Evolutionary conservation across 2,888 invertebrate genomes (phyloP).

Genomic region (Acleris cristana): DNA sequence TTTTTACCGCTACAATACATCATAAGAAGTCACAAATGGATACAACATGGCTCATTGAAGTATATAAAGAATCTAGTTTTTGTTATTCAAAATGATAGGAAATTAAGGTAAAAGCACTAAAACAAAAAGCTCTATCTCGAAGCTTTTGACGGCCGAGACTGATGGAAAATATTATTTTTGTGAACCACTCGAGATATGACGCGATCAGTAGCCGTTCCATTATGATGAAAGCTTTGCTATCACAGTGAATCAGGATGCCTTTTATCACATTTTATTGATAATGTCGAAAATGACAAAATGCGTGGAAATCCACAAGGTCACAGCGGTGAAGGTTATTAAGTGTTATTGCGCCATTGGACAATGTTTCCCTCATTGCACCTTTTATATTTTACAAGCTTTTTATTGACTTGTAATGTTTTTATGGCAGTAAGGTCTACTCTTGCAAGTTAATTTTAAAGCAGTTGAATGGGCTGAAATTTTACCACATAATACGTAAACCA

Average conservation of each 20-base stretch:
- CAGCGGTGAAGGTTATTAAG: constrained; percentile 1
- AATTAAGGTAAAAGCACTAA: not conserved
- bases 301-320: constrained; percentile 15
- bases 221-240: constrained; percentile 80
- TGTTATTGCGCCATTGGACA: not conserved
- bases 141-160: constrained; percentile 21
- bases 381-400: too few species aligned
- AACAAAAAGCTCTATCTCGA: constrained; percentile 13
- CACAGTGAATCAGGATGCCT: constrained; percentile 45
- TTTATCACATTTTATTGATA: constrained; percentile 30
- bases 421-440: too few species aligned
- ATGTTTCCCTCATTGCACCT: too few species aligned
- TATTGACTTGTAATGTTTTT: too few species aligned
- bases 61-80: too few species aligned
- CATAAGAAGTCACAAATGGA: not conserved
- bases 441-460: too few species aligned
- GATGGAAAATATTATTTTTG: constrained; percentile 20
- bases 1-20: constrained; percentile 15
- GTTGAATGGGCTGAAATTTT: too few species aligned
- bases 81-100: not conserved
- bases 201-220: constrained; percentile 54
- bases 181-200: constrained; percentile 22
- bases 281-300: constrained; percentile 22
- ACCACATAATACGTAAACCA: too few species aligned
- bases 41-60: too few species aligned